Base-by-base conservation (phyloP, 2,113 vertebrate genomes). In the Regulus satrapa region DNA sequence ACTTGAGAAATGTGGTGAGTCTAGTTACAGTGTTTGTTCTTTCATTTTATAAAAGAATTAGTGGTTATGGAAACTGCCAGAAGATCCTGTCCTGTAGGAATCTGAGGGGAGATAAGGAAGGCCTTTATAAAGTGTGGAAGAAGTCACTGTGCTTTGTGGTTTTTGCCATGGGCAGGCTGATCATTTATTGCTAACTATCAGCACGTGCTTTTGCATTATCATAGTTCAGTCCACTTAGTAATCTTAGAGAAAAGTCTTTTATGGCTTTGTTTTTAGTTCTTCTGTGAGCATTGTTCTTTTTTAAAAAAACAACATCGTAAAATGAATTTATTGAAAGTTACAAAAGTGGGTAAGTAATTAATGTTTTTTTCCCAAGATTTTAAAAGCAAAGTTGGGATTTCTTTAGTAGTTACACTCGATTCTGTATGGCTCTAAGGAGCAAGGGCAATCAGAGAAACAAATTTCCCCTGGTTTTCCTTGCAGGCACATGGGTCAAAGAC, bases 381-480 rank as follows among this genome's bases (percentile, higher is more conserved):
- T 66, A 26, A 87, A 92, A 89, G 26, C 64, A 8, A 62, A 43
- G 23, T 64, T 69, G 16, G 23, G 7, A 7, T 20, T 23, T 72
- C 48, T 76, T 66, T 66, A 78, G 17, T 43, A 23, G 45, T 51
- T 74, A 32, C 28, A 82, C 46, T 68, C 76, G 29, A 72, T 89
- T 89, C 51, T n/a, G 12, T 85, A 29, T 62, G 52, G 6, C 54
- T 89, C 2, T 61, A n/a, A 82, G 54, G n/a, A 85, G 24, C 32
- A 84, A 85, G 31, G 46, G 23, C 91, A 77, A 63, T 63, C 18
- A 67, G 81, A 55, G 77, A 62, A 91, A 87, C 66, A 76, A 43
- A 71, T 71, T 92, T 93, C 83, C 63, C 41, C 82, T 88, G 49
- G 40, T 62, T 97, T 95, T 92, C 75, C 62, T 92, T 95, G 95